Base-by-base conservation (phyloP, 1,140 invertebrate genomes). In the Solen grandis region DNA sequence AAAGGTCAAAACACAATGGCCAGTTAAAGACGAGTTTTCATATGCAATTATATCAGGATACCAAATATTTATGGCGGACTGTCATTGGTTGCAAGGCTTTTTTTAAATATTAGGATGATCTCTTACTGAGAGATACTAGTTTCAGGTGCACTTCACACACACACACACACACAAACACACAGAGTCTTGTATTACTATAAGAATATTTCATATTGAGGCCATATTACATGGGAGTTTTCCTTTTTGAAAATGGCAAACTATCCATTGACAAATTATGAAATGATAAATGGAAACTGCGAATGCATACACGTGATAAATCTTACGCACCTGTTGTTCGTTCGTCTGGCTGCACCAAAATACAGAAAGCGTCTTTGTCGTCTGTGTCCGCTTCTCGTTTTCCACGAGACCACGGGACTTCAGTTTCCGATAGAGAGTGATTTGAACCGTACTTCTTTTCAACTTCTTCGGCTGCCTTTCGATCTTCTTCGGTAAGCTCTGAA, bases 251-350 rank as follows among this genome's bases (percentile, higher is more conserved):
- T 4, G 19, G 19, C 50, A 54, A 25, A n/a, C 25, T 52, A 22
- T 52, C 2, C 10, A 54, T 25, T n/a, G 4, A 54, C 50, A 5
- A 4, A n/a, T 19, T n/a, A 54, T 54, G 25, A n/a, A 54, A 4
- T 25, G 2, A 4, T n/a, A 4, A 25, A 25, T 5, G 25, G 25
- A n/a, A 3, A 25, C 50, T 19, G 25, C 25, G 25, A 25, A n/a
- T 54, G 19, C 25, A 2, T 3, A 3, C 50, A 19, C 8, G 4
- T 5, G 50, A n/a, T 19, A n/a, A 25, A 10, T 25, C 10, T 54
- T n/a, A n/a, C 35, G 29, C 76, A 85, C 86, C 86, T 66, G 86
- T 87, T 22, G 86, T 87, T 27, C 86, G 50, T 62, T 87, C 86
- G 62, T 87, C 86, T 29, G 86, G 84, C 41, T 87, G 86, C 2